A percentile compares a stretch with the other conserved stretches of the same genome.
phyloP scores from a whole-genome alignment of 2,113 vertebrate species.

The Mixornis gularis region DNA sequence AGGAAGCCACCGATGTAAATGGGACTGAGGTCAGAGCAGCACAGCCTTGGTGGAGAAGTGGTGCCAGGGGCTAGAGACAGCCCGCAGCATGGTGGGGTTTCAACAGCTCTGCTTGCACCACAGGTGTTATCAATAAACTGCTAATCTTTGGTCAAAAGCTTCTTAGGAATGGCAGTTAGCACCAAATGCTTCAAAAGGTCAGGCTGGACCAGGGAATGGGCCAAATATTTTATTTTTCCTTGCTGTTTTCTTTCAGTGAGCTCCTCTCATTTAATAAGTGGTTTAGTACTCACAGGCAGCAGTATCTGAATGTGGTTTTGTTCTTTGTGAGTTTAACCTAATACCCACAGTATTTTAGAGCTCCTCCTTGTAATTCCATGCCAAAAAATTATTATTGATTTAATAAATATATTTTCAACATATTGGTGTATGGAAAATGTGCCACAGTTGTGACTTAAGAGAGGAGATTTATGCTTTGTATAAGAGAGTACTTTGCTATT shows the following conservation, averaged over 20 bases:
- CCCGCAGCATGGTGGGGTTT: accelerated
- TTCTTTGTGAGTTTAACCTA: not conserved
- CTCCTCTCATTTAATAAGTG: not conserved
- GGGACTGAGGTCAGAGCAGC: not conserved
- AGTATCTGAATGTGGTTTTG: not conserved
- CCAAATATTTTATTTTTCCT: not conserved
- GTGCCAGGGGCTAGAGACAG: not conserved
- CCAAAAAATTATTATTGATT: not conserved
- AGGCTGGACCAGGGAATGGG: not conserved
- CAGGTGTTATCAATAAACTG: not conserved
- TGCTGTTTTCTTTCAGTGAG: not conserved
- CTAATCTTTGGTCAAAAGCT: not conserved
- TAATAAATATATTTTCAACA: not conserved
- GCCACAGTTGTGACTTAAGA: accelerated
- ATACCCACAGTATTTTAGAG: not conserved
- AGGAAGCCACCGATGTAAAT: not conserved
- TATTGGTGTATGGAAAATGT: too few species aligned
- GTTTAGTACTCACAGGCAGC: not conserved
- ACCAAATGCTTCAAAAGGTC: not conserved
- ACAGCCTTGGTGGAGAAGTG: not conserved
- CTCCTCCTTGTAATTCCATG: not conserved
- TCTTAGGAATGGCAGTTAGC: not conserved
- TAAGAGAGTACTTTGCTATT: not conserved
- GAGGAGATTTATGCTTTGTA: not conserved
- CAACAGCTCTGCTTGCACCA: not conserved